A percentile compares a stretch with the other conserved stretches of the same genome.
phyloP scores from a whole-genome alignment of 2,113 vertebrate species.

The Patagioenas fasciata region DNA sequence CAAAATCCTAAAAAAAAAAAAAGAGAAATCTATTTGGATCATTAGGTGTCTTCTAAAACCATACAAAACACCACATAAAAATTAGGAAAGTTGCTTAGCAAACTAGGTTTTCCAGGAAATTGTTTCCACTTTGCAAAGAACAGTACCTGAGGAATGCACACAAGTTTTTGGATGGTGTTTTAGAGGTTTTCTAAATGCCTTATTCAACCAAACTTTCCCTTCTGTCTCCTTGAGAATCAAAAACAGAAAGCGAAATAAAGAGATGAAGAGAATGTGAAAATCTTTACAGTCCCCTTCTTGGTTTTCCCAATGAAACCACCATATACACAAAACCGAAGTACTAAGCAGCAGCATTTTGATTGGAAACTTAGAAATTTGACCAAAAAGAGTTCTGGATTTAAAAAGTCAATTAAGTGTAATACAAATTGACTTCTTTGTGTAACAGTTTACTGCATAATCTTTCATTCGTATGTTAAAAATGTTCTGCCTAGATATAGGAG shows the following conservation, averaged over 20 bases:
- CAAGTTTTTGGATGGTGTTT: background rate
- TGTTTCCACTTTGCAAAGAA: constrained; percentile 15
- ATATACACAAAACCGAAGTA: background rate
- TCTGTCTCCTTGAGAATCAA: background rate
- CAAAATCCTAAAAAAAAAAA: background rate
- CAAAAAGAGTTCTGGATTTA: background rate
- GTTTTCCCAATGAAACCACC: background rate
- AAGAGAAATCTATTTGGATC: background rate
- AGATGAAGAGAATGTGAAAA: background rate
- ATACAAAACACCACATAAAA: background rate
- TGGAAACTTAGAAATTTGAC: background rate
- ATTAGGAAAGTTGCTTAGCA: background rate
- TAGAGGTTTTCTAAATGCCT: background rate
- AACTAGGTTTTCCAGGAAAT: constrained; percentile 28
- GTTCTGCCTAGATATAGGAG: background rate
- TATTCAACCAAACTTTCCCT: background rate
- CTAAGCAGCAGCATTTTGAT: background rate
- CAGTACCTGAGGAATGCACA: constrained; percentile 3
- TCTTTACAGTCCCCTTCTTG: background rate
- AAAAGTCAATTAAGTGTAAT: background rate
- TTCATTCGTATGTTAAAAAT: background rate
- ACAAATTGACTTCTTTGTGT: background rate
- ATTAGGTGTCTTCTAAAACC: background rate
- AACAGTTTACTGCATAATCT: background rate
- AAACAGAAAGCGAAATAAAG: background rate